Conservation (phyloP, 2,888 invertebrate species). For the Aleiodes testaceus region DNA sequence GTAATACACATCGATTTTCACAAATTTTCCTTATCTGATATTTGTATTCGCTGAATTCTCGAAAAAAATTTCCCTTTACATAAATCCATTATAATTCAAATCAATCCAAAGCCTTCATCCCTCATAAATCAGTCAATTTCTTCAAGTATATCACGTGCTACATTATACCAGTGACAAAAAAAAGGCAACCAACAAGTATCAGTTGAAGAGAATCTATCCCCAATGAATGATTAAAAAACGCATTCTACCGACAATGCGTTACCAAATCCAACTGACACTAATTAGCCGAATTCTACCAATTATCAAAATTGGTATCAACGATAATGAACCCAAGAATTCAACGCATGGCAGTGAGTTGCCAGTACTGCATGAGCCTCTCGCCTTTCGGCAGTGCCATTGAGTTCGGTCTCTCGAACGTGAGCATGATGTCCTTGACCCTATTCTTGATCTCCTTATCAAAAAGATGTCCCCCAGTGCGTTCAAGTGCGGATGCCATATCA, state of each 20-base stretch:
- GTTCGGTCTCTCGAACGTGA: conserved; percentile 84
- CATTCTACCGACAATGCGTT: conserved; percentile 34
- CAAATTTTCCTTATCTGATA: no score
- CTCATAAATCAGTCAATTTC: no score
- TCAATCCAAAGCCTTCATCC: no score
- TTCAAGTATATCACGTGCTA: no score
- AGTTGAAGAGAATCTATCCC: no score
- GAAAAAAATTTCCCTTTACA: no score
- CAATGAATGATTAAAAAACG: background rate
- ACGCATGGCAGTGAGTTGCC: conserved; percentile 74
- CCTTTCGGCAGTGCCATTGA: conserved; percentile 77
- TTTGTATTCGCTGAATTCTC: no score
- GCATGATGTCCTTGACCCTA: conserved; percentile 82
- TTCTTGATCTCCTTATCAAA: conserved; percentile 86
- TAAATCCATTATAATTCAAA: no score
- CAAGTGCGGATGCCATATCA: conserved; percentile 80
- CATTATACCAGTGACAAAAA: no score
- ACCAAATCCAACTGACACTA: no score
- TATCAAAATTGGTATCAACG: conserved; percentile 19
- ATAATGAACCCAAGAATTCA: background rate
- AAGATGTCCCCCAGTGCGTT: conserved; percentile 80
- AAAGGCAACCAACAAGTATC: no score
- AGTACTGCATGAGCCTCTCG: conserved; percentile 81
- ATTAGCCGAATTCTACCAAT: conserved; percentile 27
- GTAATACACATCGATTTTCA: no score